Evolutionary conservation across 2,113 vertebrate species (phyloP).

Genomic region (Rattus rattus): DNA sequence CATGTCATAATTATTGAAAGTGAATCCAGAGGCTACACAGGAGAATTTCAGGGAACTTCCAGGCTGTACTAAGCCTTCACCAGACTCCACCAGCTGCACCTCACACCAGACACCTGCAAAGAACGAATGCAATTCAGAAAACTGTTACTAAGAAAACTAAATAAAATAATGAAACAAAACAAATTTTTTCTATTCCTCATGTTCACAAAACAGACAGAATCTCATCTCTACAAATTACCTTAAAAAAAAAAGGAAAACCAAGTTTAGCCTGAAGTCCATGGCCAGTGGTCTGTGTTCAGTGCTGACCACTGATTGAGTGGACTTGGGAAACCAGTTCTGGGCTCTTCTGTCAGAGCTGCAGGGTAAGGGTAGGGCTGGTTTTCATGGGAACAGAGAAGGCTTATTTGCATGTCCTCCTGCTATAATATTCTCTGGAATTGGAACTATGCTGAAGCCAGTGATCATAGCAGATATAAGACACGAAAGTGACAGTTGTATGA

Average conservation of each 20-base stretch:
- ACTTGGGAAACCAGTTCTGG: not conserved
- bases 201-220: no score
- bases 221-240: no score
- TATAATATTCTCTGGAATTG: not conserved
- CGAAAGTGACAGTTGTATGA: not conserved
- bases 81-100: not conserved
- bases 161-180: no score
- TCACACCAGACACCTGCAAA: not conserved
- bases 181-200: no score
- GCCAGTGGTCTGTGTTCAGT: no score
- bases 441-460: accelerated
- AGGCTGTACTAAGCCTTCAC: not conserved
- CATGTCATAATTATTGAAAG: accelerated
- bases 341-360: not conserved
- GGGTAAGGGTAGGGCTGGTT: not conserved
- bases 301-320: no score
- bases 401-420: not conserved
- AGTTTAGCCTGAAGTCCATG: no score
- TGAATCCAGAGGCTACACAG: not conserved
- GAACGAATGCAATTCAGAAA: not conserved
- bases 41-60: not conserved
- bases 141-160: no score
- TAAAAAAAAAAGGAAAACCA: no score
- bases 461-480: not conserved
- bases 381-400: not conserved